A percentile compares a stretch with the other conserved stretches of the same genome.
Conservation (phyloP, 2,113 vertebrate species). For the Spilogale gracilis region DNA sequence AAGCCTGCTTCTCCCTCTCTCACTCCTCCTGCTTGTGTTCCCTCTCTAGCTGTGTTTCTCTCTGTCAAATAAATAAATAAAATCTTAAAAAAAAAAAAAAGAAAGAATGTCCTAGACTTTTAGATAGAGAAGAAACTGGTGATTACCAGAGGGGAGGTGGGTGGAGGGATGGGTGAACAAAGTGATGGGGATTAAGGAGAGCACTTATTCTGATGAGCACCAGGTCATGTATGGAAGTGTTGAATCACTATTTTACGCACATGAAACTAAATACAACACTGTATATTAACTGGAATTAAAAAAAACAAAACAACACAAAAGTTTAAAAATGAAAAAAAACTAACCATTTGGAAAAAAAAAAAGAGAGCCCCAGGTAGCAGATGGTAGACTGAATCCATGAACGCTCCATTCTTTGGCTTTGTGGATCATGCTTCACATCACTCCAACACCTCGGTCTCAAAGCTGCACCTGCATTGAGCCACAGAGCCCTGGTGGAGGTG, state of each 20-base stretch:
- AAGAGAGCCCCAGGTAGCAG: too few species aligned
- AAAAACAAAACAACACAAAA: not conserved
- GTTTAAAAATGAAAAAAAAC: not conserved
- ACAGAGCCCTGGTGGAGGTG: not conserved
- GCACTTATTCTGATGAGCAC: not conserved
- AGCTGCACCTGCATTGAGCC: not conserved
- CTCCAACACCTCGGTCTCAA: not conserved
- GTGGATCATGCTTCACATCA: not conserved
- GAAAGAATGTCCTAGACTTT: not conserved
- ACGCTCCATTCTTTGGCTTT: not conserved
- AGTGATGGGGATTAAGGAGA: not conserved
- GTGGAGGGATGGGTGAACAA: not conserved
- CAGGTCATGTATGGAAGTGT: not conserved
- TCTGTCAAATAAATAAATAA: too few species aligned
- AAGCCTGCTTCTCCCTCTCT: too few species aligned
- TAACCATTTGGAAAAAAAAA: not conserved
- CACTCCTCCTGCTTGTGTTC: too few species aligned
- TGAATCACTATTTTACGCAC: not conserved
- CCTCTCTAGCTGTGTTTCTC: too few species aligned
- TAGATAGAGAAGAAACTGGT: not conserved
- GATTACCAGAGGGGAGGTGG: not conserved
- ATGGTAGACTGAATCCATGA: not conserved
- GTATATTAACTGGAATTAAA: not conserved
- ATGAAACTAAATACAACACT: not conserved
- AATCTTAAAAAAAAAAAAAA: too few species aligned